These are phyloP conservation scores for Alectura lathami DNA, from an alignment of 2,113 vertebrate species.

Conservation along the genomic window DNA sequence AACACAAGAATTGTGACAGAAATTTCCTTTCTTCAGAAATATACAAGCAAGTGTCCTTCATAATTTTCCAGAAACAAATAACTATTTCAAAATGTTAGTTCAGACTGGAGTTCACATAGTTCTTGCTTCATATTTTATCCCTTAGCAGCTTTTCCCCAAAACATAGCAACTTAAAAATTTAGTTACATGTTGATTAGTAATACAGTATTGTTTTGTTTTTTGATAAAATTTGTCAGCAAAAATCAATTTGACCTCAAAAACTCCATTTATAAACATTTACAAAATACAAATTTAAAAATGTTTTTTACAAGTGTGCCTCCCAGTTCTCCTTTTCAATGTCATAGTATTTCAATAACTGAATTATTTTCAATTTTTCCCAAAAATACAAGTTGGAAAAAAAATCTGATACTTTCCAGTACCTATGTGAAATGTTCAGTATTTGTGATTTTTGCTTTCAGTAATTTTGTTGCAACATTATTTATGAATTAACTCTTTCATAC, in stretches of 20 bases:
- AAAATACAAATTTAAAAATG: neutral
- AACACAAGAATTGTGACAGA: neutral
- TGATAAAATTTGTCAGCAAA: neutral
- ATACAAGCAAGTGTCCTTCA: rapidly evolving
- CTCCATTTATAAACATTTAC: neutral
- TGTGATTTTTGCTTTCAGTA: neutral
- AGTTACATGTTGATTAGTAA: neutral
- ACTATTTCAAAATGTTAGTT: neutral
- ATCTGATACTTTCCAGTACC: neutral
- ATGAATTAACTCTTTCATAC: neutral
- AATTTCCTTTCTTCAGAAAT: neutral
- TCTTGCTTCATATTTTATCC: neutral
- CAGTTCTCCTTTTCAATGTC: neutral
- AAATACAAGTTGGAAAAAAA: neutral
- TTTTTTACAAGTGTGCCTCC: neutral
- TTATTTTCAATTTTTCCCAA: neutral
- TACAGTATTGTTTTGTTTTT: neutral
- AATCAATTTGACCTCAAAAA: neutral
- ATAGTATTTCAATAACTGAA: neutral
- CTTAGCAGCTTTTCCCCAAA: neutral
- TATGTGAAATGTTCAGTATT: neutral
- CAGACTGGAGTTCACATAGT: neutral
- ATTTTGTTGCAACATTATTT: neutral
- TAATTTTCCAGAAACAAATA: neutral
- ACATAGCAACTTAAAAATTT: neutral